Conservation (phyloP, 1,140 invertebrate species). For the Sarcophaga bullata region DNA sequence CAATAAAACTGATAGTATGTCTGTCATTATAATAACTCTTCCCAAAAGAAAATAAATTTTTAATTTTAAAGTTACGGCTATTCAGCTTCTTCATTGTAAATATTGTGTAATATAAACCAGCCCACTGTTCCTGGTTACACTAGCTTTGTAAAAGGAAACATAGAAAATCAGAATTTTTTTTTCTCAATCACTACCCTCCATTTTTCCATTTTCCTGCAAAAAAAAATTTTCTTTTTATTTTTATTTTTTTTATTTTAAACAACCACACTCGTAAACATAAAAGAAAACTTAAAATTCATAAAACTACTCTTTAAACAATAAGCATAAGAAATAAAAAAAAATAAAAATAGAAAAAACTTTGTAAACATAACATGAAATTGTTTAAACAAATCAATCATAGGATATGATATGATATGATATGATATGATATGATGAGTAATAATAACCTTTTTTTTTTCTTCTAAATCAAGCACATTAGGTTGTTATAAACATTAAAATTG, state of each 20-base stretch:
- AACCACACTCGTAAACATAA: neutral
- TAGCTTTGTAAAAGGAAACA: neutral
- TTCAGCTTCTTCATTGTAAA: constrained; percentile 66
- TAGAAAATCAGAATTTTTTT: constrained; percentile 62
- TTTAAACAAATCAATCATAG: neutral
- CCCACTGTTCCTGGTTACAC: neutral
- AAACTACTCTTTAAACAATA: neutral
- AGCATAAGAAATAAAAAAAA: neutral
- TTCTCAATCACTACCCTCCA: too few relatives aligned
- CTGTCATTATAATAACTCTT: neutral
- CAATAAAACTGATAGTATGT: neutral
- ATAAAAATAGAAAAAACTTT: neutral
- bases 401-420: too few relatives aligned
- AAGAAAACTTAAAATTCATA: neutral
- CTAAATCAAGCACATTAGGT: constrained; percentile 29
- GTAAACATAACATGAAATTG: neutral
- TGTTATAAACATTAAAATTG: constrained; percentile 13
- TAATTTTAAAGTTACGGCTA: constrained; percentile 65
- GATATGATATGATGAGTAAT: neutral
- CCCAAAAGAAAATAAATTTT: constrained; percentile 29
- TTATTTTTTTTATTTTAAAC: too few relatives aligned
- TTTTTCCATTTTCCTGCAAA: too few relatives aligned
- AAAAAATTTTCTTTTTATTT: too few relatives aligned
- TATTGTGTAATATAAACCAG: constrained; percentile 60
- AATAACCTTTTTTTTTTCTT: neutral